Evolutionary conservation across 1,140 invertebrate genomes (phyloP).

Genomic region (Drosophila repletoides): DNA sequence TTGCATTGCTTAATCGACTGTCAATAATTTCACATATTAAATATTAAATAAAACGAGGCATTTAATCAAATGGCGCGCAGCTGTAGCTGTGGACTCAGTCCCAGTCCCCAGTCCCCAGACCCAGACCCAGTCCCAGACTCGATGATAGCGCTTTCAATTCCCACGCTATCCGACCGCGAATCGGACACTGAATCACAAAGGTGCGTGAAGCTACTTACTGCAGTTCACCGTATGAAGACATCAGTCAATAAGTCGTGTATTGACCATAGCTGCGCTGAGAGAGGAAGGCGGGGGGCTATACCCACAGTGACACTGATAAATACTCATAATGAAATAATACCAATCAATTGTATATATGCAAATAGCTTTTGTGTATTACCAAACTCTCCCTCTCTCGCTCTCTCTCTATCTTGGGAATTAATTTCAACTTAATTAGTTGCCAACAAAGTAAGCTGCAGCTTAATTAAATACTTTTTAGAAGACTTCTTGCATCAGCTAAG

Average conservation of each 20-base stretch:
- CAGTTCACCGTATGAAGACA: conserved; percentile 49
- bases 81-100: conserved; percentile 24
- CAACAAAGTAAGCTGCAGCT: too few species aligned
- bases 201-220: conserved; percentile 31
- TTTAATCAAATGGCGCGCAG: conserved; percentile 70
- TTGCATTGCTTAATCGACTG: conserved; percentile 78
- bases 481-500: too few species aligned
- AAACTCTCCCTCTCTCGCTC: too few species aligned
- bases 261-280: not conserved
- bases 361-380: not conserved
- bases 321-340: conserved; percentile 23
- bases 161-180: conserved; percentile 52
- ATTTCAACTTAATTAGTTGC: too few species aligned
- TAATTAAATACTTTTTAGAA: too few species aligned
- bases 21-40: conserved; percentile 80
- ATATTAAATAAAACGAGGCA: conserved; percentile 78
- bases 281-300: conserved; percentile 1
- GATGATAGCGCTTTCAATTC: conserved; percentile 61
- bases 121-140: conserved; percentile 17
- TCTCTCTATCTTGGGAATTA: too few species aligned
- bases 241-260: conserved; percentile 35
- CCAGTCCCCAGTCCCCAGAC: conserved; percentile 10
- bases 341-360: not conserved
- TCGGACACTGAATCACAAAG: conserved; percentile 12
- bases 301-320: conserved; percentile 36